Base-by-base conservation (phyloP, 2,888 invertebrate genomes). In the Polyommatus iphigenia region DNA sequence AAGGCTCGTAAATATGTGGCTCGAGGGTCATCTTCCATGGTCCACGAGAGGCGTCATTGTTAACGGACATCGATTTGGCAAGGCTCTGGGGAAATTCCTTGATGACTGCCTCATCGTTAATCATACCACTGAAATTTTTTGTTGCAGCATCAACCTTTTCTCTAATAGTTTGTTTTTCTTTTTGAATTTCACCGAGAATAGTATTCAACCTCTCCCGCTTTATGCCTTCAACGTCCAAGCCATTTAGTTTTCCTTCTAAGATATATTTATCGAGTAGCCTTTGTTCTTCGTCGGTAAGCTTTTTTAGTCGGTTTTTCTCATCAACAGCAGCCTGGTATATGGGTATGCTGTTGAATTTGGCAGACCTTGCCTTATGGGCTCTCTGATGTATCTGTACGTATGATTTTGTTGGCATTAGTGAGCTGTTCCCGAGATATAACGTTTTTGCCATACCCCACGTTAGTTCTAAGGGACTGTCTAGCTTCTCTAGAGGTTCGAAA, bases 381-480 rank as follows among this genome's bases (percentile, higher is more conserved):
- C 98, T 94, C 80, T 97, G 96, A 84, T 98, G 97, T 81, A 98
- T 96, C 84, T 96, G 95, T 83, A 97, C 90, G 84, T 97, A 98
- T 75, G 95, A 96, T 83, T 96, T 96, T 5, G 96, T 96, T 0
- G 98, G 97, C 96, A 98, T 97, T 15, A 97, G 87, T 0, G 96
- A 96, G 84, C 96, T 96, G 85, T 97, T 97, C 6, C 97, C 97
- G 76, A 97, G 91, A 86, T 97, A 98, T 15, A 99, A 89, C 4
- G 97, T 96, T 89, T 98, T 98, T 0, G 98, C 96, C 83, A 98
- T 95, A 13, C 98, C 97, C 98, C 98, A 98, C 4, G 97, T 97
- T 76, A 96, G 95, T 85, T 98, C 97, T 76, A 99, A 89, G 13
- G 97, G 96, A 0, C 95, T 94, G 54, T 96, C 96, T 1, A 96